A percentile compares a stretch with the other conserved stretches of the same genome.
These are phyloP conservation scores for Tachina fera DNA, from an alignment of 2,888 invertebrate genomes.

Conservation along the genomic window DNA sequence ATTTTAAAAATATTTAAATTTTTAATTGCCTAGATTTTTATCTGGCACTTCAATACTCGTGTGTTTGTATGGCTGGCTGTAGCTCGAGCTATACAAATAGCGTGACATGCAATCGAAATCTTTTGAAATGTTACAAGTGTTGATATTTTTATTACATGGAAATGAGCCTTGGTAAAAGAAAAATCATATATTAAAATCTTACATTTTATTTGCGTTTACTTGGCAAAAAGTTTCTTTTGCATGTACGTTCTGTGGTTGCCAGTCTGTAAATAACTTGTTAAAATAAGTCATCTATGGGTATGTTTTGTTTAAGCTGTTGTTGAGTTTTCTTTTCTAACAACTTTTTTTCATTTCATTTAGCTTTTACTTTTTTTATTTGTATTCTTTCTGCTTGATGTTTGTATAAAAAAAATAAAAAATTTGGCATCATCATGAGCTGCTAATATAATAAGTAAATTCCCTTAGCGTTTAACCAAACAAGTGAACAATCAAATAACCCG, in stretches of 20 bases:
- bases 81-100: not conserved
- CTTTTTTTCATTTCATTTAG: conserved; percentile 11
- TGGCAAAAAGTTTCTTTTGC: not conserved
- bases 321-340: not conserved
- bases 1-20: conserved; percentile 25
- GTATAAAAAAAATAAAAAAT: conserved; percentile 12
- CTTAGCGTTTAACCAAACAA: conserved; percentile 54
- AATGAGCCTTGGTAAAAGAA: not conserved
- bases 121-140: not conserved
- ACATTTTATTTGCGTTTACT: not conserved
- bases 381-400: not conserved
- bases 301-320: not conserved
- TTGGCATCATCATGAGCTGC: conserved; percentile 59
- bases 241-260: not conserved
- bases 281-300: not conserved
- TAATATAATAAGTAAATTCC: conserved; percentile 61
- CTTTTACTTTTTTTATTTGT: conserved; percentile 8
- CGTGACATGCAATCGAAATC: not conserved
- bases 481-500: conserved; percentile 47
- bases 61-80: too few species aligned
- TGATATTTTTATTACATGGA: not conserved
- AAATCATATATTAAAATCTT: not conserved
- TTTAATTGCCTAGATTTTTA: conserved; percentile 16
- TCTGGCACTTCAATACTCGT: not conserved
- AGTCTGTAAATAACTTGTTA: not conserved